Percentiles rank a stretch among this genome's conserved stretches.
Evolutionary conservation across 2,888 invertebrate species (phyloP).

Genomic region (Phalera bucephala): DNA sequence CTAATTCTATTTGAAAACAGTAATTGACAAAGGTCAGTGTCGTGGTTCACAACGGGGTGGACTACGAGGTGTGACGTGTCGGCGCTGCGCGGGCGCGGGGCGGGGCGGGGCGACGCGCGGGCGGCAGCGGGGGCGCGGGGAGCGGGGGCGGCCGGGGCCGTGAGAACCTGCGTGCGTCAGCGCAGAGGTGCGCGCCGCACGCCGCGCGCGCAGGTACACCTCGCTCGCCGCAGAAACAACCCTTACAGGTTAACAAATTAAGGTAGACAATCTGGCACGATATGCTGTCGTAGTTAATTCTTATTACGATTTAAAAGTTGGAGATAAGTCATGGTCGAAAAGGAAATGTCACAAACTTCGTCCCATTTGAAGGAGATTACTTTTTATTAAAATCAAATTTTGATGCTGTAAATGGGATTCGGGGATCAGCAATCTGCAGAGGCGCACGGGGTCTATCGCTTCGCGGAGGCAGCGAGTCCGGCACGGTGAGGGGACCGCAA

Average conservation of each 20-base stretch:
- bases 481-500: conserved; percentile 14
- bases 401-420: too few relatives aligned
- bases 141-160: not conserved
- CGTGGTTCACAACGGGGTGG: not conserved
- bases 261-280: too few relatives aligned
- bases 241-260: too few relatives aligned
- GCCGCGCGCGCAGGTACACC: not conserved
- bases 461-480: conserved; percentile 9
- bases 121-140: too few relatives aligned
- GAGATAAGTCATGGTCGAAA: too few relatives aligned
- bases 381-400: too few relatives aligned
- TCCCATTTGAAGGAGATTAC: too few relatives aligned
- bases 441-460: conserved; percentile 11
- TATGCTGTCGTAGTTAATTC: too few relatives aligned
- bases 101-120: not conserved
- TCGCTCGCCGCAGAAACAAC: not conserved
- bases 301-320: too few relatives aligned
- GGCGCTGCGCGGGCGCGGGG: not conserved
- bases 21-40: not conserved
- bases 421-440: too few relatives aligned
- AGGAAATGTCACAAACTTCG: too few relatives aligned
- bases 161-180: not conserved
- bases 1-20: too few relatives aligned
- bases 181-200: conserved; percentile 3
- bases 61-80: not conserved